phyloP scores from a whole-genome alignment of 2,888 invertebrate species.

The Megalurothrips usitatus region DNA sequence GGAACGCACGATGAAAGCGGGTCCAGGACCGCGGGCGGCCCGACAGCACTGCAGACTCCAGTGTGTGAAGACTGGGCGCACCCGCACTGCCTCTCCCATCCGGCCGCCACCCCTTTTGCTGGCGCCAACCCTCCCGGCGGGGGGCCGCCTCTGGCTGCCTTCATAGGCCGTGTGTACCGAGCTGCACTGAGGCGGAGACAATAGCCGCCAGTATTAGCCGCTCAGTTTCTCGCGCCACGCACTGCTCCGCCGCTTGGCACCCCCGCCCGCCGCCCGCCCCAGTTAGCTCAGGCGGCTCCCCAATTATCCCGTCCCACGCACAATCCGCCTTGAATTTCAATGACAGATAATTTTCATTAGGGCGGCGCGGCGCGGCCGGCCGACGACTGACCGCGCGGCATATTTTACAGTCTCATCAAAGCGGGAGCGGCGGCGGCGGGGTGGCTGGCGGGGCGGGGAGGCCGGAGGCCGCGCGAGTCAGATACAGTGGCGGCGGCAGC shows the following conservation, averaged over 20 bases:
- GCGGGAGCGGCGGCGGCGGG: too few species aligned
- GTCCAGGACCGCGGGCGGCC: too few species aligned
- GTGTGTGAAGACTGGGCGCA: background rate
- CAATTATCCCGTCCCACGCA: conserved; percentile 15
- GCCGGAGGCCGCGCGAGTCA: too few species aligned
- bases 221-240: conserved; percentile 1
- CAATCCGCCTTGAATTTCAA: conserved; percentile 21
- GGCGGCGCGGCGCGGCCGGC: background rate
- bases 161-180: background rate
- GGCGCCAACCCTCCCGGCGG: background rate
- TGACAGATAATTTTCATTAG: conserved; percentile 19
- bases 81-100: background rate
- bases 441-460: too few species aligned
- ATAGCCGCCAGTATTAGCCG: conserved; percentile 6
- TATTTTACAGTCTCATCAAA: too few species aligned
- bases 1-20: too few species aligned
- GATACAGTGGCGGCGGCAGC: too few species aligned
- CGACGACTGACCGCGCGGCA: too few species aligned
- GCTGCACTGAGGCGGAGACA: conserved; percentile 12
- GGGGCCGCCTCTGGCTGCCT: background rate
- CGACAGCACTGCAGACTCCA: background rate
- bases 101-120: background rate
- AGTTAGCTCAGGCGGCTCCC: background rate
- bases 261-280: background rate
- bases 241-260: too few species aligned